Evolutionary conservation across 2,113 vertebrate species (phyloP).

Genomic region (Antechinus stuartii): DNA sequence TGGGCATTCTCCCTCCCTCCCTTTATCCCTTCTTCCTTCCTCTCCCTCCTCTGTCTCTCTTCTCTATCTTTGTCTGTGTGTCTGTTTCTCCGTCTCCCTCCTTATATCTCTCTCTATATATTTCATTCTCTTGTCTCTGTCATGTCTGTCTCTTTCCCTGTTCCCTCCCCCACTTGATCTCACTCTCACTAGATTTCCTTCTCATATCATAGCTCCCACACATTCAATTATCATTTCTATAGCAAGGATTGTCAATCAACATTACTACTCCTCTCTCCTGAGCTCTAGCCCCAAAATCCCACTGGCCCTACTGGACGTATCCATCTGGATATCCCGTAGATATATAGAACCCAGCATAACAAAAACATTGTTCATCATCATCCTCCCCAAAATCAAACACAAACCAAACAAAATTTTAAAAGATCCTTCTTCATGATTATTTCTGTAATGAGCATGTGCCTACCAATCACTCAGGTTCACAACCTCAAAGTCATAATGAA

Average conservation of each 20-base stretch:
- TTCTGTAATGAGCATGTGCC: not conserved
- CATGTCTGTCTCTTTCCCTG: too few relatives aligned
- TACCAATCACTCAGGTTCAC: not conserved
- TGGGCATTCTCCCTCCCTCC: not conserved
- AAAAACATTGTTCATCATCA: not conserved
- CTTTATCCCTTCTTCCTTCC: too few relatives aligned
- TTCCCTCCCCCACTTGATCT: not conserved
- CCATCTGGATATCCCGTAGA: not conserved
- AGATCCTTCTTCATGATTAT: not conserved
- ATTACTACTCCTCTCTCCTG: not conserved
- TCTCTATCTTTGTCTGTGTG: too few relatives aligned
- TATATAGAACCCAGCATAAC: not conserved
- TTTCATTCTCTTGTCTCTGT: too few relatives aligned
- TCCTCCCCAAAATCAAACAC: not conserved
- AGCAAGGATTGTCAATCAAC: not conserved
- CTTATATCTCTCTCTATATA: too few relatives aligned
- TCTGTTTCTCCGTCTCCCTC: too few relatives aligned
- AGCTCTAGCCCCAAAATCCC: not conserved
- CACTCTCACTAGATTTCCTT: not conserved
- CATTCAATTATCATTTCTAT: not conserved
- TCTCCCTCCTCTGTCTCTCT: too few relatives aligned
- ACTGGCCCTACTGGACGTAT: not conserved
- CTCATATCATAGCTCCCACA: not conserved
- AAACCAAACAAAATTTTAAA: not conserved
- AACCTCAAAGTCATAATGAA: not conserved